phyloP scores from a whole-genome alignment of 2,797 vertebrate species.

The Acropternis orthonyx region DNA sequence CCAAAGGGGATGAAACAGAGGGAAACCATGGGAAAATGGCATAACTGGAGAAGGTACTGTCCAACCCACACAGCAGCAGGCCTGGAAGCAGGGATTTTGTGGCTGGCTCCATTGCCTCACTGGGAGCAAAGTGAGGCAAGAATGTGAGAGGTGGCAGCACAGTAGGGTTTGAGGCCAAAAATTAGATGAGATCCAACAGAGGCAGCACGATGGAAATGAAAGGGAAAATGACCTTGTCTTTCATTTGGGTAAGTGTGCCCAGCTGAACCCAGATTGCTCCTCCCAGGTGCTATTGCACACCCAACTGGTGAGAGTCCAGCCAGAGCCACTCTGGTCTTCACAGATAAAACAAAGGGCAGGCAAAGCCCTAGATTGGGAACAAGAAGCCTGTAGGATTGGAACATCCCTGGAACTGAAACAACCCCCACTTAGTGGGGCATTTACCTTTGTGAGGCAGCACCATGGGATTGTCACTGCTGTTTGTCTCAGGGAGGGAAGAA shows the following conservation, averaged over 20 bases:
- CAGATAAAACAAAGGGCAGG: neutral
- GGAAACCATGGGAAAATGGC: neutral
- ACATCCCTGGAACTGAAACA: neutral
- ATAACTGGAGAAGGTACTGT: neutral
- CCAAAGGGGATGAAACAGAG: rapidly evolving
- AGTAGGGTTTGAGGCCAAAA: neutral
- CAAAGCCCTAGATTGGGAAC: neutral
- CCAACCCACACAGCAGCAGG: neutral
- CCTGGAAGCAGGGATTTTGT: neutral
- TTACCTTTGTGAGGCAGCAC: neutral
- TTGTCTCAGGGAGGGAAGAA: neutral
- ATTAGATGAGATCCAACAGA: neutral
- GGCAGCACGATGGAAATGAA: neutral
- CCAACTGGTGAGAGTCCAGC: neutral
- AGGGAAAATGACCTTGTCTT: neutral
- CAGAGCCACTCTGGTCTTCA: neutral
- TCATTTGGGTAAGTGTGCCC: neutral
- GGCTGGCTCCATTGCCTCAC: neutral
- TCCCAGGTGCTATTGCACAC: neutral
- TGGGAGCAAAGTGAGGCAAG: neutral
- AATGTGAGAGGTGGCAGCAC: neutral
- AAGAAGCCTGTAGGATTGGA: neutral
- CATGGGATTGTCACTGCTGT: neutral
- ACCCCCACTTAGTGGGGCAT: neutral
- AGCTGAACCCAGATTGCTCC: neutral